Base-by-base conservation (phyloP, 37 sponge, comb jelly and placozoan genomes). In the Cladorhizidae sp. region DNA sequence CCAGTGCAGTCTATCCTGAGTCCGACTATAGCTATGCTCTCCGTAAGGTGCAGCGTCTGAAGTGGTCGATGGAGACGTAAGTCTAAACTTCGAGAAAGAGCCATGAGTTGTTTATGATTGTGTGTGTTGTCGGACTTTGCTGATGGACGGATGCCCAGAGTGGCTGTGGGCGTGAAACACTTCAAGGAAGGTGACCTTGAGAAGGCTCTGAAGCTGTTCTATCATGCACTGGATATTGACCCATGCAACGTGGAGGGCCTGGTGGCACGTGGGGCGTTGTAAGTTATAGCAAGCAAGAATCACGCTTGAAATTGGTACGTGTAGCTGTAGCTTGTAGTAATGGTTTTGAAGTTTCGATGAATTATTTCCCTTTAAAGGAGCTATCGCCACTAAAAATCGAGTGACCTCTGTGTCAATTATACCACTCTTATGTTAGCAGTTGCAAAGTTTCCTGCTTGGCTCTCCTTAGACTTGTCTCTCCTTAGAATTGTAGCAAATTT, bases 261-360 rank as follows among this genome's bases (percentile, higher is more conserved):
- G 3, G 94, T 93, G 35, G 94, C 94, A 8, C 77, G 91, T 43
- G 94, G 94, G 57, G 94, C 94, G 56, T 81, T 90, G 91, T 93
- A 36, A 78, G 86, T 72, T 22, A 15, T 12, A 59, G n/a, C 28
- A 17, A 18, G n/a, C 17, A 31, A n/a, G 64, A 22, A 63, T n/a
- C n/a, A n/a, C 9, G 64, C 64, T 63, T 22, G 55, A 12, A 20
- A 54, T 54, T 17, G 17, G 17, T 54, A 17, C 55, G 17, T 54
- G 55, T 54, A 20, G 55, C 29, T 40, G 50, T 42, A 17, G 12
- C 12, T 12, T 17, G 12, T 20, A 54, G 17, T 54, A 54, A 17
- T 54, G 55, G 12, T 54, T 12, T 54, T 12, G 12, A 5, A 2
- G n/a, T 9, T 72, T 42, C 29, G 29, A 3, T 42, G 3, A 41